Conservation (phyloP, 2,113 vertebrate species). For the Apaloderma vittatum region DNA sequence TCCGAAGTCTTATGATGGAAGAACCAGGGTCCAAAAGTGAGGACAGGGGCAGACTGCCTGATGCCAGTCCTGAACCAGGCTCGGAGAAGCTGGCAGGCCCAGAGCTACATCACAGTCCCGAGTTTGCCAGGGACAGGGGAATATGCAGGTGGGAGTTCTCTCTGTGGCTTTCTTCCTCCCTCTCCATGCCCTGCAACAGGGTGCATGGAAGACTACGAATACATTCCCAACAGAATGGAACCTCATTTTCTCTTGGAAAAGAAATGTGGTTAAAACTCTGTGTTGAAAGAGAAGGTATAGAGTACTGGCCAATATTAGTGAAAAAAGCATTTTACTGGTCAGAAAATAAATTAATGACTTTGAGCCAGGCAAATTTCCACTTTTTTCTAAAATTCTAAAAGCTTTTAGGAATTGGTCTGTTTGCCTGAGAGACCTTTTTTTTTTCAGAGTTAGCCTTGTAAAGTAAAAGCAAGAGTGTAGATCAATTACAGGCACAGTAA, state of each 20-base stretch:
- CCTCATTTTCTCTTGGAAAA: neutral
- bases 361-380: neutral
- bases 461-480: neutral
- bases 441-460: neutral
- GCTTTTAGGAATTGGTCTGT: neutral
- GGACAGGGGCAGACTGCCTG: neutral
- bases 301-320: neutral
- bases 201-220: neutral
- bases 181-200: neutral
- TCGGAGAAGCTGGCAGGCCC: neutral
- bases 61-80: neutral
- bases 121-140: neutral
- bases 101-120: neutral
- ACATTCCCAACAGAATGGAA: neutral
- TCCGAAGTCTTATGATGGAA: neutral
- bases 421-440: neutral
- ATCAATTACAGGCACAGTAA: neutral
- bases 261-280: neutral
- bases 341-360: neutral
- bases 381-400: neutral
- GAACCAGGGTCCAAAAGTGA: neutral
- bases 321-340: accelerated
- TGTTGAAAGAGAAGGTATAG: neutral
- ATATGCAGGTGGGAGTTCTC: neutral
- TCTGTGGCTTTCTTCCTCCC: accelerated